Percentiles rank a stretch among this genome's conserved stretches.
These are phyloP conservation scores for Nymphalis c-album DNA, from an alignment of 2,888 invertebrate species.

Conservation along the genomic window DNA sequence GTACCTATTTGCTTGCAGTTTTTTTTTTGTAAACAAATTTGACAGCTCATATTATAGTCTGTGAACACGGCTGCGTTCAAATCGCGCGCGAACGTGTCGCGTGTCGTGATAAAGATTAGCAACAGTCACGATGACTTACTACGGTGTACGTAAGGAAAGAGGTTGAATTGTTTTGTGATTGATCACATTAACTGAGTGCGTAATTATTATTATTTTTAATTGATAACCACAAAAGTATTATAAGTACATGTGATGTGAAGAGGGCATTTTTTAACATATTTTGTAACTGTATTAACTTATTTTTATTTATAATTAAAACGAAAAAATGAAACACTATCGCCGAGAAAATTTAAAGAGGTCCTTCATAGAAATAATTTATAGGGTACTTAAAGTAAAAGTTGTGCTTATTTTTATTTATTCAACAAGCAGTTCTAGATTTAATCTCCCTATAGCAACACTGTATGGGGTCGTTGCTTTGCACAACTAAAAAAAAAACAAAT, in stretches of 20 bases:
- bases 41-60: conserved; percentile 17
- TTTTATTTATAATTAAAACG: too few species aligned
- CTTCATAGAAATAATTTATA: too few species aligned
- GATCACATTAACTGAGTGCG: conserved; percentile 12
- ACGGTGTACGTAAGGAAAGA: conserved; percentile 28
- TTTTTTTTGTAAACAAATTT: conserved; percentile 17
- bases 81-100: conserved; percentile 33
- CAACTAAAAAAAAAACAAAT: too few species aligned
- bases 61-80: conserved; percentile 16
- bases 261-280: background rate
- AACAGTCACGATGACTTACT: conserved; percentile 41
- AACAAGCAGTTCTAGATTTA: too few species aligned
- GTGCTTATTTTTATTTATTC: background rate
- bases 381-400: too few species aligned
- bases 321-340: too few species aligned
- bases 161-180: conserved; percentile 25
- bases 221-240: background rate
- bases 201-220: conserved; percentile 4
- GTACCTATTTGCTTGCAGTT: background rate
- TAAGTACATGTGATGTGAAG: background rate
- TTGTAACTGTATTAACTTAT: too few species aligned
- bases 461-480: too few species aligned
- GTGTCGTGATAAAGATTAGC: conserved; percentile 44
- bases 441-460: too few species aligned
- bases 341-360: too few species aligned